Percentiles rank a stretch among this genome's conserved stretches.
These are phyloP conservation scores for Diadophis punctatus DNA, from an alignment of 2,113 vertebrate species.

Conservation along the genomic window DNA sequence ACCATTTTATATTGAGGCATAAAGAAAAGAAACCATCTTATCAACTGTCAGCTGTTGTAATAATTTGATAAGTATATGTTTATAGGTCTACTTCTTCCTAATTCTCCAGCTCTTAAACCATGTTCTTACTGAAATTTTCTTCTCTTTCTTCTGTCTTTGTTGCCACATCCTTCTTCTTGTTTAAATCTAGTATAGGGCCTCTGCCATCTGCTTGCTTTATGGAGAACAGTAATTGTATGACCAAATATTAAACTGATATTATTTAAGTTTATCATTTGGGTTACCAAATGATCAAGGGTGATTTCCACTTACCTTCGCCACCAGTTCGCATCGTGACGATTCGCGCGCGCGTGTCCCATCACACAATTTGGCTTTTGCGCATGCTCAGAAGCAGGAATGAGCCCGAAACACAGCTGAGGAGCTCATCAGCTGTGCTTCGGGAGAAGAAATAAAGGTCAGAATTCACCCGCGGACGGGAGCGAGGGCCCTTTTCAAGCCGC, in stretches of 20 bases:
- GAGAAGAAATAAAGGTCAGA: no score
- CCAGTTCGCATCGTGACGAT: no score
- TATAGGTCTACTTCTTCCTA: neutral
- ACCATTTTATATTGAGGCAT: neutral
- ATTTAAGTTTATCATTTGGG: neutral
- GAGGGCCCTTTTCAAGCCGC: no score
- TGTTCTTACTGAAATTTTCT: neutral
- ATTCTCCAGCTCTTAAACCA: neutral
- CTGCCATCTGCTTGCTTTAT: neutral
- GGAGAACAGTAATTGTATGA: neutral
- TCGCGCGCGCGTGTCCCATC: no score
- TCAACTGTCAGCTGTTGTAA: neutral
- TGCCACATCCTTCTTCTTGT: neutral
- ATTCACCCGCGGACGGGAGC: no score
- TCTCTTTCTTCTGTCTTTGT: neutral
- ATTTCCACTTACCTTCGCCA: no score
- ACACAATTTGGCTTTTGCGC: no score
- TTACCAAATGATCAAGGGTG: no score
- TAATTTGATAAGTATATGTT: neutral
- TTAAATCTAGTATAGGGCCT: neutral
- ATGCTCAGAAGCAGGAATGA: no score
- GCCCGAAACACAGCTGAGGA: no score
- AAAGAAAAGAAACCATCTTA: neutral
- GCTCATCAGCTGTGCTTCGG: no score
- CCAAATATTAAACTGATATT: neutral